Evolutionary conservation across 2,113 vertebrate species (phyloP).

Genomic region (Eleginops maclovinus): DNA sequence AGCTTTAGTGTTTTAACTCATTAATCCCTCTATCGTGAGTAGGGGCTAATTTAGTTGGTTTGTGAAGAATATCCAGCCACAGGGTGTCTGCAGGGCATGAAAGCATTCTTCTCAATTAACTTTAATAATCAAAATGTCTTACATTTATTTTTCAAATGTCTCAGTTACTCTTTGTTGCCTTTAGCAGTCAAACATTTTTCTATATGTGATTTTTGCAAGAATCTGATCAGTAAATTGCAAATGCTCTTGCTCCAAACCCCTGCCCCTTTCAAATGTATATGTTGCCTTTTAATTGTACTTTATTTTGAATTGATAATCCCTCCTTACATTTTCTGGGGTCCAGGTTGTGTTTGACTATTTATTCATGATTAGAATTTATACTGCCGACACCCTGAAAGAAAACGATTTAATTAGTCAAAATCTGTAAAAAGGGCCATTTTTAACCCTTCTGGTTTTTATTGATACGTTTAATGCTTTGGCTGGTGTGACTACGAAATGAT

Average conservation of each 20-base stretch:
- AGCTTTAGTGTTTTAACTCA: constrained; percentile 13
- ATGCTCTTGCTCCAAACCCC: too few relatives aligned
- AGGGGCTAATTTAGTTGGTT: neutral
- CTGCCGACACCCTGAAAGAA: neutral
- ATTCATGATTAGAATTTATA: neutral
- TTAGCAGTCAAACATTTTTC: neutral
- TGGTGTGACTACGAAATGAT: neutral
- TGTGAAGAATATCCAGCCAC: neutral
- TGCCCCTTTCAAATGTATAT: neutral
- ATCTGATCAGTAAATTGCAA: neutral
- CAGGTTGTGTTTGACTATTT: neutral
- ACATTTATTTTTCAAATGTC: neutral
- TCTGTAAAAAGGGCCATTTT: too few relatives aligned
- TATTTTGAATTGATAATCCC: neutral
- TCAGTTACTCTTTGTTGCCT: neutral
- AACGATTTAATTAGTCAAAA: too few relatives aligned
- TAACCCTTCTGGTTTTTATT: neutral
- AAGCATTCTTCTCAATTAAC: neutral
- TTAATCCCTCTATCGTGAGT: constrained; percentile 3
- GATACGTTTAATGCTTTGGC: neutral
- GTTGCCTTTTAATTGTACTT: neutral
- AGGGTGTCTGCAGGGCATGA: neutral
- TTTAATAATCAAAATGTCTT: neutral
- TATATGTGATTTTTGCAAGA: neutral
- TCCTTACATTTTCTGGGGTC: neutral